Conservation (phyloP, 1,140 invertebrate species). For the Heliconius melpomene region DNA sequence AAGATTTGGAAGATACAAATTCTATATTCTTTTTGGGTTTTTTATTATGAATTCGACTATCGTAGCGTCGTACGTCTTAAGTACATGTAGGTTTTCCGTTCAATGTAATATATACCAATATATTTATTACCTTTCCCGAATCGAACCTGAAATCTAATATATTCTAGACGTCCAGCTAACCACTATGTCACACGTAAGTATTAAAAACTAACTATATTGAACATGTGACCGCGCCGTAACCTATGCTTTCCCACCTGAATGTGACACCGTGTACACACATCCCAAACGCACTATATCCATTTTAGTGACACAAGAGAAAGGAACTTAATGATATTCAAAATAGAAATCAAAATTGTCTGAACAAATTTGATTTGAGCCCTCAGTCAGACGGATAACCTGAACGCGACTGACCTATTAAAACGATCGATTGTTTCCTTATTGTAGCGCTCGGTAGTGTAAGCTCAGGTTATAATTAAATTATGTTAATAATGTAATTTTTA, state of each 20-base stretch:
- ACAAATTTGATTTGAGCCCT: slow-evolving; percentile 53
- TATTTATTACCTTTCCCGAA: background rate
- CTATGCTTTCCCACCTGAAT: slow-evolving; percentile 79
- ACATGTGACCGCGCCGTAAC: slow-evolving; percentile 72
- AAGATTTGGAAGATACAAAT: too few relatives aligned
- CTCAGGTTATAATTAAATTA: slow-evolving; percentile 58
- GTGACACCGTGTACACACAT: slow-evolving; percentile 63
- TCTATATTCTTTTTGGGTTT: too few relatives aligned
- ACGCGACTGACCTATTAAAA: slow-evolving; percentile 78
- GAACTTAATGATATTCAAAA: slow-evolving; percentile 49
- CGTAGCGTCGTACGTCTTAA: too few relatives aligned
- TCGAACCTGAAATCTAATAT: background rate
- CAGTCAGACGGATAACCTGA: slow-evolving; percentile 70
- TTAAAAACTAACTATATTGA: background rate
- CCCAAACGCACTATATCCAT: slow-evolving; percentile 52
- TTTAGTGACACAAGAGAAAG: slow-evolving; percentile 45
- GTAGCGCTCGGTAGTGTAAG: slow-evolving; percentile 53
- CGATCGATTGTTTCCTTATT: slow-evolving; percentile 81
- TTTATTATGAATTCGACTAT: too few relatives aligned
- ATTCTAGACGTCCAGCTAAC: background rate
- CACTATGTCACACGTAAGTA: background rate
- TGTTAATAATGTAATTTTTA: background rate
- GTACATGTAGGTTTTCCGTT: too few relatives aligned
- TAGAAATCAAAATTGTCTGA: slow-evolving; percentile 64
- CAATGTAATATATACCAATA: too few relatives aligned